Base-by-base conservation (phyloP, 1,140 invertebrate species). In the Eufriesea mexicana region DNA sequence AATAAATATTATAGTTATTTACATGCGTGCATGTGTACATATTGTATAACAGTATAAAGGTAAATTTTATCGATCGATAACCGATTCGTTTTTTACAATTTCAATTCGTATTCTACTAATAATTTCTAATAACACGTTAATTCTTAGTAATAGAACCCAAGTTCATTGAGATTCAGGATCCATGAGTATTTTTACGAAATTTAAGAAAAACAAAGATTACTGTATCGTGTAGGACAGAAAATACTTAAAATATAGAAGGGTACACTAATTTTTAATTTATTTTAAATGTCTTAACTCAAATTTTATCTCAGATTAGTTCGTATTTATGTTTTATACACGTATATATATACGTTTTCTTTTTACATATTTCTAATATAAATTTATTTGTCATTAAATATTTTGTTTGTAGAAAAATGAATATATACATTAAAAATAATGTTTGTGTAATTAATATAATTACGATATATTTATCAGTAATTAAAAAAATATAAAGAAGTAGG, bases 41-140 rank as follows among this genome's bases (percentile, higher is more conserved):
- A 16, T 18, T 20, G 12, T 62, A 42, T 49, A 12, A 16, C 2
- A 20, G 16, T 12, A 45, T 62, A 23, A 62, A 62, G 23, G 16
- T 79, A 61, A 61, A 72, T 73, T 54, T 54, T 5, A 45, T 54
- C 4, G 47, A 73, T 80, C 35, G 35, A 10, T 51, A 18, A 51
- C 62, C 28, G 20, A 14, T 54, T 62, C n/a, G 51, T 73, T 79
- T 68, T 61, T 9, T 49, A 42, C 18, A 25, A 18, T 72, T 59
- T 79, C 14, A 28, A 9, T 4, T 59, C 42, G 5, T 68, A 62
- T 25, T 55, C 6, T 1, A 35, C 35, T 35, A 23, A 18, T 7
- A 78, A 10, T 9, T n/a, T 28, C 12, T 25, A 16, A 42, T 28
- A 51, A 68, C 9, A 71, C n/a, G 8, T 59, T 59, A 6, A 62